Evolutionary conservation across 2,113 vertebrate genomes (phyloP).

Genomic region (Alethe diademata): DNA sequence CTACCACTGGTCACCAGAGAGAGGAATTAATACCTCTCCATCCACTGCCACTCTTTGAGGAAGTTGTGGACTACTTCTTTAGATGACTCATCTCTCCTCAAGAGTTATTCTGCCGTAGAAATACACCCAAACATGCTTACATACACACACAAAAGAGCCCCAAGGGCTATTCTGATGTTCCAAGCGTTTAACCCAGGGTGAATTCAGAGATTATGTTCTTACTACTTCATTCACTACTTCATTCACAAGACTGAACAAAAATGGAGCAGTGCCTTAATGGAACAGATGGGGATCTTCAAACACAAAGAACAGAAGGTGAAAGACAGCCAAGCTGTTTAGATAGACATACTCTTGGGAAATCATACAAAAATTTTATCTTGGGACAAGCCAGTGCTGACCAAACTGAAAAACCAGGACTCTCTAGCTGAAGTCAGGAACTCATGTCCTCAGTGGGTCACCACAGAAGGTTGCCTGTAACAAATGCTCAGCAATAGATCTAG

Average conservation of each 20-base stretch:
- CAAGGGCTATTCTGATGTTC: neutral
- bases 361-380: neutral
- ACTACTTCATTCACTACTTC: neutral
- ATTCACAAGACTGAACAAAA: neutral
- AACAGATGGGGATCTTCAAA: neutral
- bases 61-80: neutral
- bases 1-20: neutral
- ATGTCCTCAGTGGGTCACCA: neutral
- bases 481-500: neutral
- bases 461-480: neutral
- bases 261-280: neutral
- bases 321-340: neutral
- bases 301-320: neutral
- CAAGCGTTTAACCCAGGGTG: neutral
- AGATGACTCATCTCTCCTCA: neutral
- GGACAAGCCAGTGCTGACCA: neutral
- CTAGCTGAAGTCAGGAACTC: neutral
- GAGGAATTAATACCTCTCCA: neutral
- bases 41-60: neutral
- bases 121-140: neutral
- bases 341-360: neutral
- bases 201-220: neutral
- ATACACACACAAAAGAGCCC: accelerated
- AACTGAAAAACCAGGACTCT: neutral
- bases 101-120: neutral